Evolutionary conservation across 1,140 invertebrate species (phyloP).

Genomic region (Palaemon carinicauda): DNA sequence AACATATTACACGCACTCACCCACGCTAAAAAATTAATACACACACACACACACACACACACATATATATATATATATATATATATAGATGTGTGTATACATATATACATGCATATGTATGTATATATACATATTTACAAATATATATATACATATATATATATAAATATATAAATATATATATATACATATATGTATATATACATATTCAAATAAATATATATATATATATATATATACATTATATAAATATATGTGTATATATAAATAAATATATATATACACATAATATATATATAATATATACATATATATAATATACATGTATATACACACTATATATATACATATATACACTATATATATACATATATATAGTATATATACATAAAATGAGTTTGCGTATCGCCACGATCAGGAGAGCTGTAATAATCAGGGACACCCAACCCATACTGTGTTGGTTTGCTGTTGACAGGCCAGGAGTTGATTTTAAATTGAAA

Average conservation of each 20-base stretch:
- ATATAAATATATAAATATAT: background rate
- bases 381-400: too few species aligned
- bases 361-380: background rate
- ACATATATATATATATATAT: background rate
- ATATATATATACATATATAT: background rate
- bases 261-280: background rate
- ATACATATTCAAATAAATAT: too few species aligned
- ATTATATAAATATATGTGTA: background rate
- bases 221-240: background rate
- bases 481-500: too few species aligned
- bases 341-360: background rate
- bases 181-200: too few species aligned
- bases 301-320: background rate
- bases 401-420: too few species aligned
- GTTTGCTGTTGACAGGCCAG: too few species aligned
- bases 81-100: background rate
- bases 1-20: too few species aligned
- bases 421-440: too few species aligned
- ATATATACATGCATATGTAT: background rate
- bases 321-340: background rate
- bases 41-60: background rate
- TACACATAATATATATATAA: background rate
- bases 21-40: too few species aligned
- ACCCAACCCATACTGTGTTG: too few species aligned
- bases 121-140: background rate